Percentiles rank a stretch among this genome's conserved stretches.
Conservation (phyloP, 2,113 vertebrate species). For the Acrocephalus kingi region DNA sequence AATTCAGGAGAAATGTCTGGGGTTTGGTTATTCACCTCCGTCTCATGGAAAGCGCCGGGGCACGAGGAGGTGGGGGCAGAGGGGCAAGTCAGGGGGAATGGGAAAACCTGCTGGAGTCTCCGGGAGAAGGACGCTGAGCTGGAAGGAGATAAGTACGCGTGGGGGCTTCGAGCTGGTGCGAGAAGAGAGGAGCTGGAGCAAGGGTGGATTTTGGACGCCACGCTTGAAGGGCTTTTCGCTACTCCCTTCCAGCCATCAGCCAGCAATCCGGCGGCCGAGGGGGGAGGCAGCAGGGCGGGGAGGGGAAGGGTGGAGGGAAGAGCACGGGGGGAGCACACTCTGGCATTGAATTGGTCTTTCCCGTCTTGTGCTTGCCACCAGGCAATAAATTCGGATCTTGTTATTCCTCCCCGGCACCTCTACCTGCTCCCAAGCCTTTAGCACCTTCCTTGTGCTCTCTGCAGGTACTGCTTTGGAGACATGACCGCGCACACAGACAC, state of each 20-base stretch:
- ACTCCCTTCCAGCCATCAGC: neutral
- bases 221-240: neutral
- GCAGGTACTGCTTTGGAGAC: neutral
- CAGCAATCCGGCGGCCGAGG: neutral
- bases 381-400: neutral
- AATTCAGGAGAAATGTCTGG: neutral
- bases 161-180: neutral
- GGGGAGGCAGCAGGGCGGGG: neutral
- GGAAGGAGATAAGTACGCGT: neutral
- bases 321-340: neutral
- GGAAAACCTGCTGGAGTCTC: neutral
- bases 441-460: neutral
- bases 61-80: neutral
- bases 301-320: no score
- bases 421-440: neutral
- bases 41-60: neutral
- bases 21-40: neutral
- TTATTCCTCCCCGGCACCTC: neutral
- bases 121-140: neutral
- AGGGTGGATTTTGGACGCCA: neutral
- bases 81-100: fast-evolving
- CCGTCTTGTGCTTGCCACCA: neutral
- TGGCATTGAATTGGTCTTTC: neutral
- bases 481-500: neutral
- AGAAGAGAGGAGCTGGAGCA: neutral